Conservation (phyloP, 1,140 invertebrate species). For the Lasioglossum baleicum region DNA sequence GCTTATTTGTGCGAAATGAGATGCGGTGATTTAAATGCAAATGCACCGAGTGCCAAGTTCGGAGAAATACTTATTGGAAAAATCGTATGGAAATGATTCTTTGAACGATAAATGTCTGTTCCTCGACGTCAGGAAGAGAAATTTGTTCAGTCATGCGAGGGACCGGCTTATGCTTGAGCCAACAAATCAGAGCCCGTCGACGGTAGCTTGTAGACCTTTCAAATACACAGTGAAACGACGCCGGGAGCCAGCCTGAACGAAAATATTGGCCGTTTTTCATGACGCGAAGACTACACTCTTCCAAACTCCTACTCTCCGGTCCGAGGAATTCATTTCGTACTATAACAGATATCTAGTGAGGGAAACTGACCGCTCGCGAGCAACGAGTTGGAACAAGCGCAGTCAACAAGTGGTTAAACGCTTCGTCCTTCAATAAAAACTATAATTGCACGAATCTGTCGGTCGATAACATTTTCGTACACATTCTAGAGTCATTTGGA, state of each 20-base stretch:
- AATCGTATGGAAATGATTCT: not conserved
- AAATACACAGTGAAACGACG: not conserved
- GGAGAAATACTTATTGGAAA: not conserved
- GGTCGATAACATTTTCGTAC: no score
- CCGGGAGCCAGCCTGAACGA: not conserved
- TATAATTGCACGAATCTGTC: no score
- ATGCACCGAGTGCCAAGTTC: no score
- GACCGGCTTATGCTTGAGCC: not conserved
- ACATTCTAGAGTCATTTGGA: no score
- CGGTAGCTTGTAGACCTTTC: constrained; percentile 2
- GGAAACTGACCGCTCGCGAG: no score
- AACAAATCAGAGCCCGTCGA: not conserved
- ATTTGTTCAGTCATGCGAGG: not conserved
- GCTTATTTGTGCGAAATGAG: no score
- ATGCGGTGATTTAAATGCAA: no score
- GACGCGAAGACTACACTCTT: not conserved
- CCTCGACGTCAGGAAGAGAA: not conserved
- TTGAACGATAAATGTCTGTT: not conserved
- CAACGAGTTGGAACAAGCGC: not conserved
- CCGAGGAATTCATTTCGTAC: not conserved
- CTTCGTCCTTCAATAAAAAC: no score
- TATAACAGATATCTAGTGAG: not conserved
- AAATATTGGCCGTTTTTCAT: constrained; percentile 16
- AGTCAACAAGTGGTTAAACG: not conserved
- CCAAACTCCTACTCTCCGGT: not conserved